phyloP scores from a whole-genome alignment of 2,113 vertebrate species.

The Dromiciops gliroides region DNA sequence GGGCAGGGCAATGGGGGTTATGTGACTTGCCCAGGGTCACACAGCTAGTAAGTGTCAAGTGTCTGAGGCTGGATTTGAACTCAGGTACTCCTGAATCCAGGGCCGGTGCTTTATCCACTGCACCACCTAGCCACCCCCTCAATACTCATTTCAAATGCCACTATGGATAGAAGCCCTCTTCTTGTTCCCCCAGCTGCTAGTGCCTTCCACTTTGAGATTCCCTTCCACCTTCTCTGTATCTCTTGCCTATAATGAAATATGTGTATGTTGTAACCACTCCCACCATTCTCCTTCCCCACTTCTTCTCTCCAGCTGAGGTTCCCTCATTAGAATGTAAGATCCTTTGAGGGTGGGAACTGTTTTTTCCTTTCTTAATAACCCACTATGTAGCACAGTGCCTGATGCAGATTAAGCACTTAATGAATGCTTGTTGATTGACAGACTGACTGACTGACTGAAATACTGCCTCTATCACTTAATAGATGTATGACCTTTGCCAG shows the following conservation, averaged over 20 bases:
- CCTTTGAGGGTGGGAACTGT: background rate
- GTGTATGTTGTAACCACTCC: too few species aligned
- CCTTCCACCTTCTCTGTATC: background rate
- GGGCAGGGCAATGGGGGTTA: too few species aligned
- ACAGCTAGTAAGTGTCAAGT: too few species aligned
- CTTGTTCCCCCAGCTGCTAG: background rate
- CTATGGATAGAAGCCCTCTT: background rate
- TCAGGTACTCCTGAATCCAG: too few species aligned
- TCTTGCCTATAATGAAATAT: background rate
- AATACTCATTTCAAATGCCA: background rate
- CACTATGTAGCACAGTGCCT: background rate
- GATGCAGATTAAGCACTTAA: background rate
- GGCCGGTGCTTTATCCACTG: too few species aligned
- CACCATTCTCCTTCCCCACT: too few species aligned
- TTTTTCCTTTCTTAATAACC: background rate
- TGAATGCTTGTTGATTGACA: background rate
- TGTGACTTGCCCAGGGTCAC: too few species aligned
- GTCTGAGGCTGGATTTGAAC: too few species aligned
- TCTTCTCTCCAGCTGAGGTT: too few species aligned
- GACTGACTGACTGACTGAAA: background rate
- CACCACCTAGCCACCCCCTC: too few species aligned
- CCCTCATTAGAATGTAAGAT: background rate
- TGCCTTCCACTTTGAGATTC: background rate
- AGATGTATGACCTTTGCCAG: background rate
- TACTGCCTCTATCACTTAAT: background rate